Conservation (phyloP, 35 echinoderm and acorn worm genomes). For the Strongylocentrotus purpuratus region DNA sequence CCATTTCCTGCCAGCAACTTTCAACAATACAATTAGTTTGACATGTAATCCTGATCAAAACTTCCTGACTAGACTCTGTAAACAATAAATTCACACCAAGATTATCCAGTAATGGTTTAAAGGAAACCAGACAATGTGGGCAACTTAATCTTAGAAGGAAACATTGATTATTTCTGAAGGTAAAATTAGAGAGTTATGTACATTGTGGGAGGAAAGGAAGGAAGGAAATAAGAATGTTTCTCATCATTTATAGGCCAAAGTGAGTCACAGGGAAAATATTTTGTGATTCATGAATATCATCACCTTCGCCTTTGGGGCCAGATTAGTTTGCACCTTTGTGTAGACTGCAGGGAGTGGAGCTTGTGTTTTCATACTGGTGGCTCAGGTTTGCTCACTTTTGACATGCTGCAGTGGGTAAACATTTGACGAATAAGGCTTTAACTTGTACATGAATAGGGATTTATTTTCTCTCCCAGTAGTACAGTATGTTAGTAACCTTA, state of each 20-base stretch:
- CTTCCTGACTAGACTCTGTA: neutral
- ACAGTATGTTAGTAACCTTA: too few relatives aligned
- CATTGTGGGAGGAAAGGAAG: neutral
- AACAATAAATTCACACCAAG: neutral
- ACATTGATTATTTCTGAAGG: neutral
- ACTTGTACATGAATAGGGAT: too few relatives aligned
- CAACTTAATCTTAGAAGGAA: neutral
- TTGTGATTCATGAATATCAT: conserved; percentile 5
- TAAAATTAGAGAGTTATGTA: neutral
- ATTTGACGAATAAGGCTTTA: too few relatives aligned
- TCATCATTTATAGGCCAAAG: neutral
- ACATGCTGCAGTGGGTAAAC: neutral
- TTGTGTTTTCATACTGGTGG: neutral
- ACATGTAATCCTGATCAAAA: neutral
- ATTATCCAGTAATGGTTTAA: neutral
- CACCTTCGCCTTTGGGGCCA: neutral
- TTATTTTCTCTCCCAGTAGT: too few relatives aligned
- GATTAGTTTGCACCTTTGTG: neutral
- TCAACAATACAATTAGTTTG: neutral
- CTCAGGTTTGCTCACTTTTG: neutral
- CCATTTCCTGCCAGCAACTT: neutral
- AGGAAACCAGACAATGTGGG: neutral
- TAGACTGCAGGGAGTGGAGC: neutral
- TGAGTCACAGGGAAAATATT: neutral
- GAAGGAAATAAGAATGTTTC: neutral